These are phyloP conservation scores for Serinus canaria DNA, from an alignment of 2,113 vertebrate species.

Conservation along the genomic window DNA sequence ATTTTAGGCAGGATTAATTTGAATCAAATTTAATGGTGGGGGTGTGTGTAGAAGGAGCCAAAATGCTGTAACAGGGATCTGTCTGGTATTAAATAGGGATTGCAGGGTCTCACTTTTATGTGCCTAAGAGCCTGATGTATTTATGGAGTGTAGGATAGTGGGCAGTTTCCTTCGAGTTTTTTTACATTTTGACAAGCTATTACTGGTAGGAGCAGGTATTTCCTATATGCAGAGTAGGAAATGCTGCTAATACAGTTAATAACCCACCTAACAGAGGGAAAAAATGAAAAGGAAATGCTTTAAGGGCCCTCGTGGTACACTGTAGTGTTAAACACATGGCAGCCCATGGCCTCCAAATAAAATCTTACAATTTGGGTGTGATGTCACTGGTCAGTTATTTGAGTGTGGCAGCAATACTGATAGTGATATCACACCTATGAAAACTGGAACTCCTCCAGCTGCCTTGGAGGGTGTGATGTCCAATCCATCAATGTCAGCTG, in stretches of 20 bases:
- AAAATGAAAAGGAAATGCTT: constrained; percentile 19
- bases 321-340: background rate
- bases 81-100: background rate
- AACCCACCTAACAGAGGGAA: background rate
- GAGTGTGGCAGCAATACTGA: background rate
- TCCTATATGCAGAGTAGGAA: constrained; percentile 22
- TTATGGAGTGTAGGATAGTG: constrained; percentile 45
- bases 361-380: background rate
- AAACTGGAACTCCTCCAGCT: constrained; percentile 35
- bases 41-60: background rate
- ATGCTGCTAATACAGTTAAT: constrained; percentile 39
- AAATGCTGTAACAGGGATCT: background rate
- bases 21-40: background rate
- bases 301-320: background rate
- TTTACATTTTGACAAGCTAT: constrained; percentile 30
- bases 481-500: background rate
- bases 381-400: constrained; percentile 33
- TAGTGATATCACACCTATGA: constrained; percentile 38
- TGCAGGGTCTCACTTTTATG: constrained; percentile 3
- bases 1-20: background rate
- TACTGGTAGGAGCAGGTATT: constrained; percentile 47
- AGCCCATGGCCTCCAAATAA: background rate
- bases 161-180: constrained; percentile 3
- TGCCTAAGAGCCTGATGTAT: background rate
- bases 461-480: background rate